Evolutionary conservation across 2,113 vertebrate species (phyloP), one percentile per base, ranked within the genome.

Genomic region (Proterorhinus semilunaris): DNA sequence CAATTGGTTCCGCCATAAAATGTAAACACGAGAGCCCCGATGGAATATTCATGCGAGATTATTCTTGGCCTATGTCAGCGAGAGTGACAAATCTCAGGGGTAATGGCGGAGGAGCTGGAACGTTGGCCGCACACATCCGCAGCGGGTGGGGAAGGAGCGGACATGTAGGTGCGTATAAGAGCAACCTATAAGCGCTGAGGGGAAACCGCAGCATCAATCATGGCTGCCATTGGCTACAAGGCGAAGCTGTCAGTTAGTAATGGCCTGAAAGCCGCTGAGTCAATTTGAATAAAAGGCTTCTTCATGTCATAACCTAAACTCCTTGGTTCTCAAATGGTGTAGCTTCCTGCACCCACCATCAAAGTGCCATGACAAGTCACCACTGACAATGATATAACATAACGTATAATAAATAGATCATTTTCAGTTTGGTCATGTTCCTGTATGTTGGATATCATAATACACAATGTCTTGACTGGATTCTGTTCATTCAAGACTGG

Each of bases 41-140:
- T 65, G 59, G 79, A 86, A 89, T 79, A 89, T 88, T 87, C 81
- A 86, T 81, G 74, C 2, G 70, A 81, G 74, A 84, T 83, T 82
- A 85, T 85, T 84, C 88, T 75, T 50, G 67, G 70, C 27, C 55
- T 54, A 67, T 82, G 85, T 83, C 82, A 73, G 80, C 43, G 43
- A 61, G 65, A 0, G 54, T 80, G 87, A 78, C 74, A 72, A 62
- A 83, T 80, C 76, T 63, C 52, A 52, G 73, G 66, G 53, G 82
- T 71, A 82, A 83, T 69, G 62, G 78, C 63, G 53, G 53, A 4
- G 4, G 63, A 52, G 15, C 68, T 57, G 1, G 54, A 74, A 66
- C 62, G 68, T 76, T 68, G 46, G 7, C 7, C 46, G 10, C 46
- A 82, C 59, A 5, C 77, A 65, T 58, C 78, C 27, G 79, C 72